phyloP scores from a whole-genome alignment of 2,797 vertebrate genomes.

The Crotalus adamanteus region DNA sequence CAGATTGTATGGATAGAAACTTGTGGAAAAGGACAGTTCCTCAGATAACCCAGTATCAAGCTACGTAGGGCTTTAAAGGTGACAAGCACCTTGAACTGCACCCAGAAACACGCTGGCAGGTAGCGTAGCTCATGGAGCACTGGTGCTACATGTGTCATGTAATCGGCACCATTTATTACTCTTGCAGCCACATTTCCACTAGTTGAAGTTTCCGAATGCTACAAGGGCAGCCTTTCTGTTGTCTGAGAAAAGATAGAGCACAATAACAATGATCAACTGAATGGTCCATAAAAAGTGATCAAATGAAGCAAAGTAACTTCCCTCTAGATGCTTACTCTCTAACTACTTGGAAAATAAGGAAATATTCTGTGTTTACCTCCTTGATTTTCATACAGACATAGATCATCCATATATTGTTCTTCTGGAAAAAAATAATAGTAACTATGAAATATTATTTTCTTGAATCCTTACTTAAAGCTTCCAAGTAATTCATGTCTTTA shows the following conservation, averaged over 20 bases:
- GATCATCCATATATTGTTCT: fast-evolving
- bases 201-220: neutral
- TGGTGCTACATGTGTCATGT: neutral
- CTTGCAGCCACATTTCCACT: neutral
- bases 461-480: neutral
- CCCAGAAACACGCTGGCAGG: neutral
- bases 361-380: neutral
- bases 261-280: neutral
- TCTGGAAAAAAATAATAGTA: slow-evolving; percentile 36
- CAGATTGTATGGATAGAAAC: neutral
- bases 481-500: neutral
- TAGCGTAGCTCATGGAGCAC: neutral
- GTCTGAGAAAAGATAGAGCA: neutral
- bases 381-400: slow-evolving; percentile 10
- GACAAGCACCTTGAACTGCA: neutral
- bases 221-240: neutral
- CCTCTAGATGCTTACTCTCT: neutral
- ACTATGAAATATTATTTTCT: slow-evolving; percentile 20
- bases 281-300: neutral
- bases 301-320: neutral
- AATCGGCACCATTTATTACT: neutral
- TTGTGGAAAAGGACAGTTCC: neutral
- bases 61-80: neutral
- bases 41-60: neutral
- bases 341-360: neutral